These are phyloP conservation scores for Spheniscus humboldti DNA, from an alignment of 2,797 vertebrate species.

Conservation along the genomic window DNA sequence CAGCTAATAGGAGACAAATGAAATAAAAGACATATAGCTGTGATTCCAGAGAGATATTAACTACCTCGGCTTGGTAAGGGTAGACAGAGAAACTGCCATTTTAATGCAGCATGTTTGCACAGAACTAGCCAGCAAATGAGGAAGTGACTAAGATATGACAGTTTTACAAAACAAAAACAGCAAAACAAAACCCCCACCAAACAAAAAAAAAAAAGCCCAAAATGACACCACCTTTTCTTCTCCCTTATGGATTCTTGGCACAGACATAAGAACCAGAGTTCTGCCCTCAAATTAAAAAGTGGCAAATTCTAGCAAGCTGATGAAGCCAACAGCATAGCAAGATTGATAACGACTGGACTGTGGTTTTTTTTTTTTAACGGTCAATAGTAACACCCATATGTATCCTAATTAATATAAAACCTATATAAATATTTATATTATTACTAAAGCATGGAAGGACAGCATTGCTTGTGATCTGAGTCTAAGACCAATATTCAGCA, in stretches of 20 bases:
- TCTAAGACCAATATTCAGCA: background rate
- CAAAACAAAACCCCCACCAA: background rate
- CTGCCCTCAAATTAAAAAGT: background rate
- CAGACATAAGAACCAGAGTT: background rate
- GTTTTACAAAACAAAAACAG: background rate
- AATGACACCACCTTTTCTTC: background rate
- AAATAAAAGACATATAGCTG: background rate
- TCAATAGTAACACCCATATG: background rate
- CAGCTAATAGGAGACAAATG: background rate
- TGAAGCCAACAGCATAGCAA: background rate
- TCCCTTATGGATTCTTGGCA: background rate
- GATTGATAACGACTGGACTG: background rate
- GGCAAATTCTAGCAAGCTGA: background rate
- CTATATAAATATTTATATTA: background rate
- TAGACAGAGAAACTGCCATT: background rate
- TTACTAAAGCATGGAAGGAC: background rate
- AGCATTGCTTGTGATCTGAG: background rate
- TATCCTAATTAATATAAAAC: background rate
- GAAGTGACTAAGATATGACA: background rate
- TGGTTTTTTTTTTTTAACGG: background rate
- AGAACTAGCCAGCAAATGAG: background rate
- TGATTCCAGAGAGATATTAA: background rate
- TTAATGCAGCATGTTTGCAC: background rate
- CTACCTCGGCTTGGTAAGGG: background rate
- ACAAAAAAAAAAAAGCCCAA: background rate